These are phyloP conservation scores for Lasioglossum morio DNA, from an alignment of 2,888 invertebrate genomes.

Conservation along the genomic window DNA sequence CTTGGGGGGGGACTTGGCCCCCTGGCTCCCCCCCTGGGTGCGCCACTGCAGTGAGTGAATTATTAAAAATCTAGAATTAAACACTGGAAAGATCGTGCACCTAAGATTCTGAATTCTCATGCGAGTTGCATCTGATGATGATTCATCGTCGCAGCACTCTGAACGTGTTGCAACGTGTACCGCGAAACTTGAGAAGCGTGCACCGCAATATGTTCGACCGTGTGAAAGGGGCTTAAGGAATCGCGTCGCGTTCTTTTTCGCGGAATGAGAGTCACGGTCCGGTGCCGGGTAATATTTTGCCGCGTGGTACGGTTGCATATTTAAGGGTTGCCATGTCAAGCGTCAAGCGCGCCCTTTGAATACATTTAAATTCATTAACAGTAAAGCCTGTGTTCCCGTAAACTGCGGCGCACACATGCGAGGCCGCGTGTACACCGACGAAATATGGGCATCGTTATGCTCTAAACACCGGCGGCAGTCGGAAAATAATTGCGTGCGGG, in stretches of 20 bases:
- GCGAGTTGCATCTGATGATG: neutral
- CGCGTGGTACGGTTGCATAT: conserved; percentile 80
- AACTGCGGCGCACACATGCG: conserved; percentile 38
- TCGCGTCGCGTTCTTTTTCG: conserved; percentile 37
- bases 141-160: neutral
- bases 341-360: conserved; percentile 83
- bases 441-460: conserved; percentile 34
- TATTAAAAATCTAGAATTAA: neutral
- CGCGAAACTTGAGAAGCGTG: conserved; percentile 4
- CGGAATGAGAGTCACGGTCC: conserved; percentile 76
- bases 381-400: conserved; percentile 67
- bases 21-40: no score
- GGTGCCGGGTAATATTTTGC: conserved; percentile 77
- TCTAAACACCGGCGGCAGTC: conserved; percentile 23
- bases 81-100: neutral
- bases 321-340: conserved; percentile 83
- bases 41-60: no score
- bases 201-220: neutral
- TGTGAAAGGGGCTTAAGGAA: neutral
- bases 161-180: neutral
- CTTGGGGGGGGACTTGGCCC: no score
- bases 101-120: no score
- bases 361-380: conserved; percentile 84
- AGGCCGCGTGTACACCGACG: conserved; percentile 11
- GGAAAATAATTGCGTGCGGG: conserved; percentile 40